A percentile compares a stretch with the other conserved stretches of the same genome.
phyloP scores from a whole-genome alignment of 1,140 invertebrate genomes.

The Ganaspis sp. region DNA sequence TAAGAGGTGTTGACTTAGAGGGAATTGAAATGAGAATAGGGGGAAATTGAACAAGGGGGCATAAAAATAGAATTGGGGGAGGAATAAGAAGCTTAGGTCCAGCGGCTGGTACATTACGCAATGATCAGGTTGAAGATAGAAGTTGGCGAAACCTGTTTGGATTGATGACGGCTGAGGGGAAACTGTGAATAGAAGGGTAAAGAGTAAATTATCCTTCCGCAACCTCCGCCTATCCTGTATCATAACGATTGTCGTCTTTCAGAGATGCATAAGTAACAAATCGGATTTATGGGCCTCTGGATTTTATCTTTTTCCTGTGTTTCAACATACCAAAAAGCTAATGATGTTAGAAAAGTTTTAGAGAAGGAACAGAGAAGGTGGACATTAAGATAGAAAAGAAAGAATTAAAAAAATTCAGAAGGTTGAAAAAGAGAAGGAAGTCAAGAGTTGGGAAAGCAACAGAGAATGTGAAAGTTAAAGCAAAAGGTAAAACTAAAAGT shows the following conservation, averaged over 20 bases:
- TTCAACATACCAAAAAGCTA: too few species aligned
- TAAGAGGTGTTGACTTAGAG: too few species aligned
- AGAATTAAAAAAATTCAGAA: too few species aligned
- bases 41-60: neutral
- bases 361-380: too few species aligned
- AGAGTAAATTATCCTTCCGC: conserved; percentile 56
- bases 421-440: too few species aligned
- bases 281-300: conserved; percentile 40
- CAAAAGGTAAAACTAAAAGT: too few species aligned
- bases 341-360: too few species aligned
- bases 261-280: conserved; percentile 48
- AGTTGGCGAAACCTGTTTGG: conserved; percentile 65
- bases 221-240: conserved; percentile 54
- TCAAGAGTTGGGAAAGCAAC: too few species aligned
- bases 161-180: conserved; percentile 59
- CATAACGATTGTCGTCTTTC: conserved; percentile 50
- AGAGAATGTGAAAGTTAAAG: too few species aligned
- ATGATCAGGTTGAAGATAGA: conserved; percentile 56
- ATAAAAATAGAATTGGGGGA: conserved; percentile 26
- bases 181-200: conserved; percentile 36
- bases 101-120: conserved; percentile 56
- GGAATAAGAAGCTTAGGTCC: conserved; percentile 1
- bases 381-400: too few species aligned
- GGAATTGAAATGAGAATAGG: too few species aligned
- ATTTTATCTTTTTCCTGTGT: conserved; percentile 45